Evolutionary conservation across 2,888 invertebrate genomes (phyloP).

Genomic region (Yponomeuta sedellus): DNA sequence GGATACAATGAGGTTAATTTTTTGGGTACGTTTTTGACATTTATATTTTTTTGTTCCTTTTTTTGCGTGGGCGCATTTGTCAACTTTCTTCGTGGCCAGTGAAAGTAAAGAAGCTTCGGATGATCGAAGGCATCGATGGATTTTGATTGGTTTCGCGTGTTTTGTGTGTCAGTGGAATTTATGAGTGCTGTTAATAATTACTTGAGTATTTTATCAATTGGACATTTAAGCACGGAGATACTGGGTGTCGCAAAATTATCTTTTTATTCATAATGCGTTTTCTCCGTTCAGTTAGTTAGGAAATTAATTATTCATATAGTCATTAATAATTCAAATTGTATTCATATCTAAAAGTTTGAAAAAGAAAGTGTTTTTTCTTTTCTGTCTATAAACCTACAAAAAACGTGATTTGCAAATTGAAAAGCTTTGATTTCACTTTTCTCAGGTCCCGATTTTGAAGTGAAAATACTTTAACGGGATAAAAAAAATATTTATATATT

Average conservation of each 20-base stretch:
- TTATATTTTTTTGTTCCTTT: not conserved
- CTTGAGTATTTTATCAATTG: not conserved
- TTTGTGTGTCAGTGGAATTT: constrained; percentile 17
- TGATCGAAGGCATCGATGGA: constrained; percentile 33
- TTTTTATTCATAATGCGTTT: not conserved
- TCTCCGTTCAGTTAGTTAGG: not conserved
- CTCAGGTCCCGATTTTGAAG: no score
- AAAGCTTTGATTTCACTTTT: not conserved
- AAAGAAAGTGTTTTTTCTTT: not conserved
- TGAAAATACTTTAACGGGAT: no score
- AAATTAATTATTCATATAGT: not conserved
- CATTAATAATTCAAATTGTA: not conserved
- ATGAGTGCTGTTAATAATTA: constrained; percentile 11
- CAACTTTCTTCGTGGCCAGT: constrained; percentile 50
- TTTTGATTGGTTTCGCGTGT: constrained; percentile 19
- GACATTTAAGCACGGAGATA: not conserved
- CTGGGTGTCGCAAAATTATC: not conserved
- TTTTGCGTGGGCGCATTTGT: constrained; percentile 22
- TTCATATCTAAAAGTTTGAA: not conserved
- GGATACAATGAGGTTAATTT: constrained; percentile 70
- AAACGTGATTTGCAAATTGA: not conserved
- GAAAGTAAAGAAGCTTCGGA: constrained; percentile 48
- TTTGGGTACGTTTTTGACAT: constrained; percentile 55
- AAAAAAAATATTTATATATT: no score
- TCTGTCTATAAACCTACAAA: not conserved